phyloP scores from a whole-genome alignment of 1,140 invertebrate species.

The Trichonephila clavata region DNA sequence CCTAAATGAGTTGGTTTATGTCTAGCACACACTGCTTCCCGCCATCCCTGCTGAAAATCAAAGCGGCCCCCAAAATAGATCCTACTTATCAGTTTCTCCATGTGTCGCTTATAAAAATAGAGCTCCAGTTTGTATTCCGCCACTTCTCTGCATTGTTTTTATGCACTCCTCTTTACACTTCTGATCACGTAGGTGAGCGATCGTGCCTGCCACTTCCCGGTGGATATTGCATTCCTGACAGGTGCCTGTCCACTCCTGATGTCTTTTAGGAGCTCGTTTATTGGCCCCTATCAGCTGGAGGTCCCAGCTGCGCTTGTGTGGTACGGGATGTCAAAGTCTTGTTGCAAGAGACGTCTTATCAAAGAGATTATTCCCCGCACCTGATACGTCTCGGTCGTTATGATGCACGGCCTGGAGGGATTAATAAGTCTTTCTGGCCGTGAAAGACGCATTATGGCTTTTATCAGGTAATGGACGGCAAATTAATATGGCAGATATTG shows the following conservation, averaged over 20 bases:
- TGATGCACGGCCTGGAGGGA: neutral
- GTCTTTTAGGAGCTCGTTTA: constrained; percentile 73
- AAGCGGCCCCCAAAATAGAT: neutral
- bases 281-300: constrained; percentile 68
- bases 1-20: too few species aligned
- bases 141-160: neutral
- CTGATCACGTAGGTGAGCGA: constrained; percentile 38
- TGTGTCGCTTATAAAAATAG: constrained; percentile 16
- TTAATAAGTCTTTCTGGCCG: neutral
- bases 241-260: constrained; percentile 41
- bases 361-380: constrained; percentile 54
- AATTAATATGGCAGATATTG: too few species aligned
- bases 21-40: neutral
- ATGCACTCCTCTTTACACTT: constrained; percentile 14
- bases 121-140: neutral
- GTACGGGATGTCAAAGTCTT: constrained; percentile 48
- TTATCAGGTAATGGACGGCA: neutral
- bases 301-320: constrained; percentile 55
- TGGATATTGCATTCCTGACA: constrained; percentile 73
- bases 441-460: neutral
- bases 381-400: constrained; percentile 21
- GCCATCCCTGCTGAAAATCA: neutral
- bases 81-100: constrained; percentile 9
- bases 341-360: constrained; percentile 31
- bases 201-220: constrained; percentile 30